Evolutionary conservation across 2,113 vertebrate species (phyloP).

Genomic region (Plecotus auritus): DNA sequence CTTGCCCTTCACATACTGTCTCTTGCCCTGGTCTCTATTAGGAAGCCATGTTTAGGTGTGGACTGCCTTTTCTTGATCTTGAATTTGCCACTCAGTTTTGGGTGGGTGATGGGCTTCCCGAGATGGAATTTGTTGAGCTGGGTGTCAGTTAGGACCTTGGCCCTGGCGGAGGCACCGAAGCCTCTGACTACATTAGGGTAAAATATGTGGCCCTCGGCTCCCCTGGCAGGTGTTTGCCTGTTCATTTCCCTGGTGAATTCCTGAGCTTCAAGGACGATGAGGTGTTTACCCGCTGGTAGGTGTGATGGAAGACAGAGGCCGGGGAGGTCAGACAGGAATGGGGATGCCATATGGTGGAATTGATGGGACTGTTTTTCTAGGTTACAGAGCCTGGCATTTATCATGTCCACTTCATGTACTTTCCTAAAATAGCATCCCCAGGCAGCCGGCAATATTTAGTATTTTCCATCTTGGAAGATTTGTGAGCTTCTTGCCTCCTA

Average conservation of each 20-base stretch:
- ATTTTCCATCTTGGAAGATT: neutral
- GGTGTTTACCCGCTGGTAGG: slow-evolving; percentile 64
- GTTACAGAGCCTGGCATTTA: slow-evolving; percentile 52
- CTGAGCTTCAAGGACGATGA: slow-evolving; percentile 44
- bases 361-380: slow-evolving; percentile 50
- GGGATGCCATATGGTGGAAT: slow-evolving; percentile 27
- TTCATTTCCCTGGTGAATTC: slow-evolving; percentile 75
- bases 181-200: slow-evolving; percentile 83
- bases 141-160: neutral
- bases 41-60: neutral
- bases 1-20: neutral
- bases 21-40: neutral
- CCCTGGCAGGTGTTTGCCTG: slow-evolving; percentile 65
- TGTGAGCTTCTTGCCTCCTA: neutral
- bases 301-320: slow-evolving; percentile 73
- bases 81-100: neutral
- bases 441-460: neutral
- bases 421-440: slow-evolving; percentile 50
- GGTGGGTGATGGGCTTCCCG: neutral
- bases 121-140: neutral
- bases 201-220: slow-evolving; percentile 76
- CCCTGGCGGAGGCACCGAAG: slow-evolving; percentile 26
- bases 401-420: slow-evolving; percentile 45
- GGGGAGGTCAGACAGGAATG: neutral
- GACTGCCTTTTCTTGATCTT: neutral